Conservation (phyloP, 1,140 invertebrate genomes). For the Drosophila subpulchrella region DNA sequence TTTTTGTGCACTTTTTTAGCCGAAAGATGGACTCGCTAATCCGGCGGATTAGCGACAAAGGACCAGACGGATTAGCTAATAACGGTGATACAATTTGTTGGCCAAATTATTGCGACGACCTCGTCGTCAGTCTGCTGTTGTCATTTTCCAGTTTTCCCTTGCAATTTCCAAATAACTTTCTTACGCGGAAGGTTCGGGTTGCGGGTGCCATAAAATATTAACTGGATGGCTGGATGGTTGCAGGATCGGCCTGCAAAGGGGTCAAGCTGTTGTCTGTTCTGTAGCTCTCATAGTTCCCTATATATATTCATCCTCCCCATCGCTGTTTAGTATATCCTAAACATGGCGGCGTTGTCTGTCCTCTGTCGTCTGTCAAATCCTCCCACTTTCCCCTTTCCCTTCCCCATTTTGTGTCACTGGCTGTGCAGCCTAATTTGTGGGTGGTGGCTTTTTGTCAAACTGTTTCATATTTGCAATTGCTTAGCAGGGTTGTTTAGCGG, state of each 20-base stretch:
- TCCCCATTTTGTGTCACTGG: slow-evolving; percentile 21
- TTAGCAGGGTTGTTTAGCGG: slow-evolving; percentile 49
- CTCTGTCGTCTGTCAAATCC: slow-evolving; percentile 32
- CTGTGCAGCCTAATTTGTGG: slow-evolving; percentile 76
- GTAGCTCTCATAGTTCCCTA: slow-evolving; percentile 3
- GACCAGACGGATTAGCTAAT: slow-evolving; percentile 69
- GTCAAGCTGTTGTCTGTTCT: slow-evolving; percentile 51
- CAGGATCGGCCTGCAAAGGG: slow-evolving; percentile 51
- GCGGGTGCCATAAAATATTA: slow-evolving; percentile 61
- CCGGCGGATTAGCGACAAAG: slow-evolving; percentile 68
- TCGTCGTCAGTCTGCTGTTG: slow-evolving; percentile 39
- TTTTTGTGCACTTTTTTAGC: slow-evolving; percentile 72
- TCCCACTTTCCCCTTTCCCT: slow-evolving; percentile 9
- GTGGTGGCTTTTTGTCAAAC: slow-evolving; percentile 80
- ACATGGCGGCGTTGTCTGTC: slow-evolving; percentile 44
- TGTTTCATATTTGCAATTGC: slow-evolving; percentile 68
- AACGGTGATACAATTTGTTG: slow-evolving; percentile 75
- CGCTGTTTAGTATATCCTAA: slow-evolving; percentile 2
- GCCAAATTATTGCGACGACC: slow-evolving; percentile 65
- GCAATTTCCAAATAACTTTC: slow-evolving; percentile 39
- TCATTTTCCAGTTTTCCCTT: slow-evolving; percentile 8
- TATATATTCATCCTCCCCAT: neutral
- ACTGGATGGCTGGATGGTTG: slow-evolving; percentile 5
- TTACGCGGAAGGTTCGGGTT: slow-evolving; percentile 64
- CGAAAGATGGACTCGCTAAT: slow-evolving; percentile 67